These are phyloP conservation scores for Penaeus monodon DNA, from an alignment of 2,888 invertebrate species.

Conservation along the genomic window DNA sequence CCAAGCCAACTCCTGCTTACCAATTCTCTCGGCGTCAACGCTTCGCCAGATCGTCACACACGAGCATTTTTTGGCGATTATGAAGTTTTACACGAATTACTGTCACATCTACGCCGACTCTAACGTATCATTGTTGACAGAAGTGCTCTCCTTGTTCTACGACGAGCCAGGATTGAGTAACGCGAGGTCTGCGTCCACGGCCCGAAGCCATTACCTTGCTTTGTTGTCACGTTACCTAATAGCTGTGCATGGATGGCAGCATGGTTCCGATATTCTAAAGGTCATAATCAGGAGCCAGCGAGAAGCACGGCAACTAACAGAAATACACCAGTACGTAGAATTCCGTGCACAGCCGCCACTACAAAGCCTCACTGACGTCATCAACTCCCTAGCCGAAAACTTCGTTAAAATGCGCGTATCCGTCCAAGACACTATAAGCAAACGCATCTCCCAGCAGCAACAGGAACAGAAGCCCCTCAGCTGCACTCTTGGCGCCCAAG, in stretches of 20 bases:
- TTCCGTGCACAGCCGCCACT: not conserved
- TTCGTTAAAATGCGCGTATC: not conserved
- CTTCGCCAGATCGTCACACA: slow-evolving; percentile 3
- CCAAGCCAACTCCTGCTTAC: not conserved
- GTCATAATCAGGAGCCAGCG: slow-evolving; percentile 1
- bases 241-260: slow-evolving; percentile 8
- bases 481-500: not conserved
- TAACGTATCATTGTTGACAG: not conserved
- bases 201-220: not conserved
- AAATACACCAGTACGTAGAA: slow-evolving; percentile 6
- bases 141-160: slow-evolving; percentile 7
- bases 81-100: slow-evolving; percentile 15
- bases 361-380: not conserved
- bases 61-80: slow-evolving; percentile 1
- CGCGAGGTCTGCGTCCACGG: not conserved
- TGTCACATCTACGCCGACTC: slow-evolving; percentile 5
- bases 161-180: slow-evolving; percentile 6
- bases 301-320: not conserved
- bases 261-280: not conserved
- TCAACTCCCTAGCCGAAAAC: not conserved
- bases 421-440: not conserved
- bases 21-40: not conserved
- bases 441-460: not conserved
- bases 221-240: slow-evolving; percentile 11
- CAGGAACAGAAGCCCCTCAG: not conserved